These are phyloP conservation scores for Chaetogeoica ovagalla DNA, from an alignment of 2,888 invertebrate species.

Conservation along the genomic window DNA sequence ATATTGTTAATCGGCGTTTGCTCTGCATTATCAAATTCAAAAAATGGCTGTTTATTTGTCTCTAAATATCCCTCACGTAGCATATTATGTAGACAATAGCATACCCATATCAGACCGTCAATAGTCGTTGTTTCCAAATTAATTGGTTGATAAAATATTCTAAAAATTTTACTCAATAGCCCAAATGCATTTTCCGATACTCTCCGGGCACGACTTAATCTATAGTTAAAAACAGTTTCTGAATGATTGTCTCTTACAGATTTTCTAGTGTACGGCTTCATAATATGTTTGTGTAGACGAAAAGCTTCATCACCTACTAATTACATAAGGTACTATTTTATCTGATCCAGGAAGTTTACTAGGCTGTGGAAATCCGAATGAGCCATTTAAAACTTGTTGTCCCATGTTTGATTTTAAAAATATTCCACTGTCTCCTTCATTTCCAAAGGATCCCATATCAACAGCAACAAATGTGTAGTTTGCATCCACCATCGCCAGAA, in stretches of 20 bases:
- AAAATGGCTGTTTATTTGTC: conserved; percentile 19
- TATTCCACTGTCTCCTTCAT: conserved; percentile 9
- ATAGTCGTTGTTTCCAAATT: conserved; percentile 7
- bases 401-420: conserved; percentile 9
- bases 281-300: not conserved
- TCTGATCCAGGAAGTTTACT: not conserved
- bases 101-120: conserved; percentile 1
- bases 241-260: not conserved
- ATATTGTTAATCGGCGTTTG: no score
- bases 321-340: no score
- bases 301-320: conserved; percentile 2
- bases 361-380: not conserved
- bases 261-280: not conserved
- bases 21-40: no score
- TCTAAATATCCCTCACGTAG: not conserved
- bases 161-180: not conserved
- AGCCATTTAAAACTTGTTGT: not conserved
- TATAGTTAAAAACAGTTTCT: not conserved
- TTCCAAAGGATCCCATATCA: not conserved
- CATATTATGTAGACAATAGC: conserved; percentile 5
- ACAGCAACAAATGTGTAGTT: not conserved
- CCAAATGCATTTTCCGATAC: not conserved
- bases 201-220: not conserved
- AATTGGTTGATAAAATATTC: not conserved
- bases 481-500: conserved; percentile 1